Base-by-base conservation (phyloP, 2,888 invertebrate genomes). In the Endotricha flammealis region DNA sequence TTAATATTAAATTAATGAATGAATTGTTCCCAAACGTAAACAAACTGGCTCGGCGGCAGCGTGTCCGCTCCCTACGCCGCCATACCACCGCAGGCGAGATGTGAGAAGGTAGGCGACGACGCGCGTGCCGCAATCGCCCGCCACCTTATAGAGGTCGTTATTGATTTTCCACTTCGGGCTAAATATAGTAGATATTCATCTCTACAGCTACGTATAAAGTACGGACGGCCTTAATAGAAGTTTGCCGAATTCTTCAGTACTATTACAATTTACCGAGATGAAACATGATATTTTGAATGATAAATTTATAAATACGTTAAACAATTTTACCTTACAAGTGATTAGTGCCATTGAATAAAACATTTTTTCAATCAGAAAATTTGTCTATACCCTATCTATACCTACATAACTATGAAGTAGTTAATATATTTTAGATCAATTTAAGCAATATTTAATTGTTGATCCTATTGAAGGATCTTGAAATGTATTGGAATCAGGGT, bases 21-120 rank as follows among this genome's bases (percentile, higher is more conserved):
- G 64, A 55, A 64, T 56, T 57, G 58, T 47, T 43, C 41, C 48
- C 44, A 44, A 64, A 66, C 52, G 64, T 66, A 67, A 67, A 67
- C 65, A 68, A 62, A 63, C 55, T 50, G 16, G 5, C 13, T 1
- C 24, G 16, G 46, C 50, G 50, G 47, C 48, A 48, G 44, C 53
- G 49, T 43, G 48, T 47, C 51, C 50, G 50, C 57, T 37, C 40
- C 31, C 36, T 20, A 6, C 20, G n/a, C 20, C 41, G 36, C 22
- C 34, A 41, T 31, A 11, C 25, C 29, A 8, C 24, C 33, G 32
- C 11, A 14, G 22, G 24, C 34, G 39, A 34, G 38, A 38, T 36
- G 48, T 42, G 39, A 42, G 41, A 40, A 42, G 48, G 39, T 32
- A 42, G 34, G 38, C 40, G 41, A 39, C 40, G 39, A 41, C 39